phyloP scores from a whole-genome alignment of 2,797 vertebrate species.

The Borostomias antarcticus region DNA sequence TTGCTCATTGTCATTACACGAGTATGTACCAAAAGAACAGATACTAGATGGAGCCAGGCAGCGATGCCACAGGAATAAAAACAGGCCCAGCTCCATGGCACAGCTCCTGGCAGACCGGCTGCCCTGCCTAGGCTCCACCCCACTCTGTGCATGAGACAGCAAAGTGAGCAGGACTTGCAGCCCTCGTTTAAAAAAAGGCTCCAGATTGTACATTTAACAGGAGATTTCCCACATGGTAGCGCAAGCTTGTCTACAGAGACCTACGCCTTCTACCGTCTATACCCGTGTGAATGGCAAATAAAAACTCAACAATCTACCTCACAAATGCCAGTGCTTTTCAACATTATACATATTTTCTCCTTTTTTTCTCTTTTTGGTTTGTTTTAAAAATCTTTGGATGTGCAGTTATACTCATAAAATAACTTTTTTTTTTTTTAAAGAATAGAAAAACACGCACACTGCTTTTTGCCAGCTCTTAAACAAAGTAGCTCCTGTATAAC shows the following conservation, averaged over 20 bases:
- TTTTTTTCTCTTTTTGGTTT: slow-evolving; percentile 74
- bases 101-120: slow-evolving; percentile 73
- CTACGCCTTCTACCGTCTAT: slow-evolving; percentile 79
- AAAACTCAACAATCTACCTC: slow-evolving; percentile 81
- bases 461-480: slow-evolving; percentile 82
- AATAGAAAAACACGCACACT: slow-evolving; percentile 83
- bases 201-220: slow-evolving; percentile 77
- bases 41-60: slow-evolving; percentile 73
- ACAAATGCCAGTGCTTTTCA: slow-evolving; percentile 89
- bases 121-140: slow-evolving; percentile 68
- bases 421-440: slow-evolving; percentile 77
- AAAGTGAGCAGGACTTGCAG: slow-evolving; percentile 71
- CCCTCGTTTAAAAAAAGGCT: slow-evolving; percentile 68
- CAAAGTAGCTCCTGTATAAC: slow-evolving; percentile 83
- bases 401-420: slow-evolving; percentile 86
- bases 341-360: slow-evolving; percentile 77
- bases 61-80: slow-evolving; percentile 69
- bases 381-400: slow-evolving; percentile 89
- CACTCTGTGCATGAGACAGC: slow-evolving; percentile 64
- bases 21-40: slow-evolving; percentile 76
- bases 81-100: slow-evolving; percentile 70
- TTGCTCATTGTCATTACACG: slow-evolving; percentile 79
- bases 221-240: slow-evolving; percentile 79
- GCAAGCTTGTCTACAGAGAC: slow-evolving; percentile 79
- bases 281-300: slow-evolving; percentile 85